Evolutionary conservation across 2,113 vertebrate species (phyloP).

Genomic region (Myotis yumanensis): DNA sequence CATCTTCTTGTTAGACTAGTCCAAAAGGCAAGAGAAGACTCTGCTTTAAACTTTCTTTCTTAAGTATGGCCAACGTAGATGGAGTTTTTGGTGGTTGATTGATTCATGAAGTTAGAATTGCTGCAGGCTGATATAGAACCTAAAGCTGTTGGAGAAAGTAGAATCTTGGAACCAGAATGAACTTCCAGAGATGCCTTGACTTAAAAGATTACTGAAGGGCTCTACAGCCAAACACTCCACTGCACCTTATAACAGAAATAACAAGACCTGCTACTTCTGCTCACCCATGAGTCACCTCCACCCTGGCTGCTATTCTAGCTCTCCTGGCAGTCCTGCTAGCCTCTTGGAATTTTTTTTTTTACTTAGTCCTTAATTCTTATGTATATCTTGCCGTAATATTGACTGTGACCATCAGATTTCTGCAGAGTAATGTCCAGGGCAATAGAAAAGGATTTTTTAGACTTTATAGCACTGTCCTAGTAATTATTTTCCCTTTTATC

Average conservation of each 20-base stretch:
- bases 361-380: background rate
- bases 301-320: too few relatives aligned
- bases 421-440: background rate
- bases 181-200: background rate
- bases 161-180: background rate
- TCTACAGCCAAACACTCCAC: background rate
- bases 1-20: background rate
- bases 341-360: background rate
- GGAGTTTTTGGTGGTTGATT: background rate
- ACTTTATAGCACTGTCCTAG: background rate
- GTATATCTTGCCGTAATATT: background rate
- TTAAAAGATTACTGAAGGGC: background rate
- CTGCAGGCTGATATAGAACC: background rate
- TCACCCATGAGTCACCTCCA: background rate
- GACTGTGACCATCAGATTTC: background rate
- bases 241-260: background rate
- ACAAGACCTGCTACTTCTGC: background rate
- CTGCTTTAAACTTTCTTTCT: background rate
- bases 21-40: background rate
- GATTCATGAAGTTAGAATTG: background rate
- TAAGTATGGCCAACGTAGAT: background rate
- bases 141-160: background rate
- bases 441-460: background rate
- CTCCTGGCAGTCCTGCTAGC: background rate
- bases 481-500: background rate